Conservation (phyloP, 2,888 invertebrate species). For the Endomychus coccineus region DNA sequence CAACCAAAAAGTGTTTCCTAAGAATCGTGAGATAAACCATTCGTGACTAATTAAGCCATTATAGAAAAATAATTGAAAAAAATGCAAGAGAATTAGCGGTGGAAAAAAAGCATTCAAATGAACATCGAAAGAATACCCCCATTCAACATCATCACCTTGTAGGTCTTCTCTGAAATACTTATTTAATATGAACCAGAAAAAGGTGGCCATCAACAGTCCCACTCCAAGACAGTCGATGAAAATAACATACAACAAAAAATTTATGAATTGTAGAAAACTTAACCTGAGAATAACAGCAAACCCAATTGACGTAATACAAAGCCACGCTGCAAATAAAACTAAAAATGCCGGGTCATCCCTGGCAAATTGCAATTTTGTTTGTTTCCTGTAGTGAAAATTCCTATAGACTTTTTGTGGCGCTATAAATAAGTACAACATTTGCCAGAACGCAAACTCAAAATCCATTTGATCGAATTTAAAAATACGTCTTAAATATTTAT, state of each 20-base stretch:
- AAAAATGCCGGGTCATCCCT: constrained; percentile 98
- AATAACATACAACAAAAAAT: constrained; percentile 84
- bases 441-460: constrained; percentile 99
- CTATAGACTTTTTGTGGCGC: constrained; percentile 95
- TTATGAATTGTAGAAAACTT: constrained; percentile 59
- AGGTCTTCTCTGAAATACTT: constrained; percentile 61
- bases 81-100: constrained; percentile 87
- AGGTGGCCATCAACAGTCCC: constrained; percentile 12
- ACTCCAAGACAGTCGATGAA: constrained; percentile 81
- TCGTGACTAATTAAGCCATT: constrained; percentile 53
- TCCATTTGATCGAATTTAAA: constrained; percentile 97
- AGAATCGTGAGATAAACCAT: constrained; percentile 56
- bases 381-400: constrained; percentile 96
- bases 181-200: constrained; percentile 53
- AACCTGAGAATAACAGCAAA: constrained; percentile 75
- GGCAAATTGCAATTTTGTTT: constrained; percentile 97
- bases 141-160: constrained; percentile 81
- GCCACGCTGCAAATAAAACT: constrained; percentile 78
- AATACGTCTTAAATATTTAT: constrained; percentile 76
- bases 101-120: constrained; percentile 99
- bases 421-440: constrained; percentile 92
- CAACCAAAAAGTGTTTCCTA: constrained; percentile 89
- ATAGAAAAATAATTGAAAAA: constrained; percentile 84
- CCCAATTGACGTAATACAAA: constrained; percentile 81
- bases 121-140: constrained; percentile 98